These are phyloP conservation scores for Cepphus grylle DNA, from an alignment of 2,113 vertebrate species.

Conservation along the genomic window DNA sequence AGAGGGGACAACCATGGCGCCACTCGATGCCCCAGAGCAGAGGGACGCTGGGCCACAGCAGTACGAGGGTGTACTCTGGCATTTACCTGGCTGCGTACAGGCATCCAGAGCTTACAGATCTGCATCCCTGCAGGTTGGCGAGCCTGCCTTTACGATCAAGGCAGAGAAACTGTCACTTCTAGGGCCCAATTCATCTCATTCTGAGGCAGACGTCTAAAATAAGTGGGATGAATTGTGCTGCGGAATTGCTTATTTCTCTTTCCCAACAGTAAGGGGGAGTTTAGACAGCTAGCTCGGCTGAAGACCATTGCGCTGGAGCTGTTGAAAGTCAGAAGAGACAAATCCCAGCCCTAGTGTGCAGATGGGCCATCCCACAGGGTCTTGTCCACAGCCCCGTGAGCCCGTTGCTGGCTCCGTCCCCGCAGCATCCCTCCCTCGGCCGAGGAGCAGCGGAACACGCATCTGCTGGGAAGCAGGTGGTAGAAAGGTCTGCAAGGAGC, in stretches of 20 bases:
- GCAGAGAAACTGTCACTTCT: slow-evolving; percentile 8
- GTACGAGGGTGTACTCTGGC: background rate
- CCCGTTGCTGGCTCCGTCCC: background rate
- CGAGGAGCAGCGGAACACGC: background rate
- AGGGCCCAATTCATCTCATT: background rate
- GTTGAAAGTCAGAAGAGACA: background rate
- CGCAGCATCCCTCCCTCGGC: background rate
- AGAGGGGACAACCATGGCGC: background rate
- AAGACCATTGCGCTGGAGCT: background rate
- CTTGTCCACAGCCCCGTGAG: background rate
- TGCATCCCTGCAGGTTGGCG: background rate
- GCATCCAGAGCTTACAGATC: background rate
- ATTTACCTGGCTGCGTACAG: background rate
- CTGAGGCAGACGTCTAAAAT: background rate
- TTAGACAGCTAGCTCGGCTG: background rate
- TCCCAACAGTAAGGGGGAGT: background rate
- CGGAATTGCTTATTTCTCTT: slow-evolving; percentile 26
- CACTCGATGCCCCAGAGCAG: background rate
- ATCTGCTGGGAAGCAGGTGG: background rate
- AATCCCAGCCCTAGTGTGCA: background rate
- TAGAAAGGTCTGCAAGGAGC: background rate
- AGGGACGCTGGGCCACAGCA: background rate
- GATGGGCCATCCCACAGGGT: background rate
- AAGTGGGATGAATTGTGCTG: slow-evolving; percentile 13
- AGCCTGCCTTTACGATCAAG: background rate